phyloP scores from a whole-genome alignment of 2,113 vertebrate species.

The Acanthochromis polyacanthus region DNA sequence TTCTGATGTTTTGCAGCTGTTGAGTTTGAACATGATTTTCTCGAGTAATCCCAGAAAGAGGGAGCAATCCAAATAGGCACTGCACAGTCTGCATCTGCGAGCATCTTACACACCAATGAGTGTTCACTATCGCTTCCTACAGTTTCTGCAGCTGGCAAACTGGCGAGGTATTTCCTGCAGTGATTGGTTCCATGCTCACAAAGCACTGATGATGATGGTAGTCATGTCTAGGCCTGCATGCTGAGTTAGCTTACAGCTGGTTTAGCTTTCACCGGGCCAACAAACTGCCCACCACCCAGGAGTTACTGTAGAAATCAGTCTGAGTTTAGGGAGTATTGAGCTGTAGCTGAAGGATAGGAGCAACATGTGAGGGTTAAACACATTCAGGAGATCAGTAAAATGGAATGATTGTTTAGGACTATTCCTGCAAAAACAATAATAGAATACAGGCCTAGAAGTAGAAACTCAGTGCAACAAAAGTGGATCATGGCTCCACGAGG shows the following conservation, averaged over 20 bases:
- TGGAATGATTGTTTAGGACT: slow-evolving; percentile 64
- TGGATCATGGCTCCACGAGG: too few species aligned
- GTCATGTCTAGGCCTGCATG: slow-evolving; percentile 95
- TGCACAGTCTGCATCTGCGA: slow-evolving; percentile 95
- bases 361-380: too few species aligned
- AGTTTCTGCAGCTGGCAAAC: slow-evolving; percentile 94
- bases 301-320: not conserved
- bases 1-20: slow-evolving; percentile 98
- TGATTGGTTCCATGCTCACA: slow-evolving; percentile 96
- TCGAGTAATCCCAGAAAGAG: slow-evolving; percentile 96
- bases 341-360: too few species aligned
- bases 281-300: slow-evolving; percentile 13
- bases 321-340: slow-evolving; percentile 11
- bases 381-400: slow-evolving; percentile 26
- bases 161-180: slow-evolving; percentile 98
- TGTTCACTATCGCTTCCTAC: slow-evolving; percentile 93
- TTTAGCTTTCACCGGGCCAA: slow-evolving; percentile 38
- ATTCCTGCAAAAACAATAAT: too few species aligned
- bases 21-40: slow-evolving; percentile 98
- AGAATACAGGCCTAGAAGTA: too few species aligned
- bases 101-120: slow-evolving; percentile 95
- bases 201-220: slow-evolving; percentile 85
- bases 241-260: slow-evolving; percentile 88
- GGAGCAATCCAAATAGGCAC: slow-evolving; percentile 96
- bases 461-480: too few species aligned